Conservation (phyloP, 2,113 vertebrate genomes). For the Alexandromys fortis region DNA sequence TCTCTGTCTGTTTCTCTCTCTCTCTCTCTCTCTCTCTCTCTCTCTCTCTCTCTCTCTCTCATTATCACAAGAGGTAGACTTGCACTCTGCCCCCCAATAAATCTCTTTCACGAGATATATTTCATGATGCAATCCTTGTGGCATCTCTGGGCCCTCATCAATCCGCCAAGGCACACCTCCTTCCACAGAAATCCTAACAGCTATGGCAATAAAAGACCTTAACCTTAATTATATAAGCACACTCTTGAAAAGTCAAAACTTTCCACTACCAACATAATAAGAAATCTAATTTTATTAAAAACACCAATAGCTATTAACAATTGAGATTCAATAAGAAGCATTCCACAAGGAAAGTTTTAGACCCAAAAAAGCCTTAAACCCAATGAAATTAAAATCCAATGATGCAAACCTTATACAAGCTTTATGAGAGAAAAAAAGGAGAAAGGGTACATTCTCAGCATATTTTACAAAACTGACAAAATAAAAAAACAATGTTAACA, state of each 20-base stretch:
- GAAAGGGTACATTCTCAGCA: neutral
- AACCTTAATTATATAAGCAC: neutral
- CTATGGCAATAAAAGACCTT: neutral
- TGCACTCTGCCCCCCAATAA: neutral
- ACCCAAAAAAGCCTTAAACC: neutral
- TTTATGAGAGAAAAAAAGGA: neutral
- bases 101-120: neutral
- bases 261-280: neutral
- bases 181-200: neutral
- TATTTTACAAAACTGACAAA: constrained; percentile 14
- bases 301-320: neutral
- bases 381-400: neutral
- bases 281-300: neutral
- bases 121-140: neutral
- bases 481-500: neutral
- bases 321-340: neutral
- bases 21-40: no score
- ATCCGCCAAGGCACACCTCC: neutral
- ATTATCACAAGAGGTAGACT: neutral
- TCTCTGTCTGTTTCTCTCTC: no score
- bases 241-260: neutral
- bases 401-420: neutral
- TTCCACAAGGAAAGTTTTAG: neutral
- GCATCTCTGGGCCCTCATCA: neutral
- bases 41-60: no score